Conservation (phyloP, 2,113 vertebrate genomes). For the Silurus meridionalis region DNA sequence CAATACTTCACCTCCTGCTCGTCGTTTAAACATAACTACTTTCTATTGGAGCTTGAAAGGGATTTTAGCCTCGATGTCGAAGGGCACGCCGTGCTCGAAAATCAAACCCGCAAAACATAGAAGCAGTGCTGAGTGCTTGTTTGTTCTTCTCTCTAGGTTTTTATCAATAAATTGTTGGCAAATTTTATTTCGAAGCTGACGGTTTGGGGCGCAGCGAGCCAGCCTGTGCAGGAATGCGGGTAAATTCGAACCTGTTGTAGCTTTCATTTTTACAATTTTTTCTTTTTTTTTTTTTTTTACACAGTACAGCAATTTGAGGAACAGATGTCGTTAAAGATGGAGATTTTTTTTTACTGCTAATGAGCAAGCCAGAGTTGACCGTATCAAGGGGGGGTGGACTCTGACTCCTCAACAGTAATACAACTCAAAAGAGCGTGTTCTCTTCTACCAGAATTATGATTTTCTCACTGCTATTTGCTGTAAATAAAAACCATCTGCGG, state of each 20-base stretch:
- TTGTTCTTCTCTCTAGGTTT: constrained; percentile 25
- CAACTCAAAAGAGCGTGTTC: not conserved
- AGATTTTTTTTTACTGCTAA: not conserved
- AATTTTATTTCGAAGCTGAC: constrained; percentile 11
- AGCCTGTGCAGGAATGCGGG: not conserved
- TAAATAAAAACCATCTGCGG: not conserved
- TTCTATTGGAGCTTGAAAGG: constrained; percentile 65
- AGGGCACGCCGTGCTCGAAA: constrained; percentile 68
- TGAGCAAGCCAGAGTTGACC: not conserved
- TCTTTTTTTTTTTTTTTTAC: not conserved
- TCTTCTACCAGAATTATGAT: not conserved
- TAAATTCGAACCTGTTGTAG: not conserved
- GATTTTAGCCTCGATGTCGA: constrained; percentile 69
- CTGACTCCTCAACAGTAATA: too few relatives aligned
- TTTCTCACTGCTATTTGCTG: not conserved
- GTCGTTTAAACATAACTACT: constrained; percentile 77
- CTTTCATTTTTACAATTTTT: not conserved
- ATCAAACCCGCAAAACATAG: constrained; percentile 56
- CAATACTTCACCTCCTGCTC: constrained; percentile 76
- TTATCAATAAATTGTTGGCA: constrained; percentile 3
- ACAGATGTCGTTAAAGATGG: not conserved
- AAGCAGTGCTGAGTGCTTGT: constrained; percentile 8
- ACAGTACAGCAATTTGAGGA: not conserved
- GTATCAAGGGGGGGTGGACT: not conserved
- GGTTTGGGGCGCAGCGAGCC: not conserved